A percentile compares a stretch with the other conserved stretches of the same genome.
These are phyloP conservation scores for Lydus trimaculatus DNA, from an alignment of 2,888 invertebrate genomes.

Conservation along the genomic window DNA sequence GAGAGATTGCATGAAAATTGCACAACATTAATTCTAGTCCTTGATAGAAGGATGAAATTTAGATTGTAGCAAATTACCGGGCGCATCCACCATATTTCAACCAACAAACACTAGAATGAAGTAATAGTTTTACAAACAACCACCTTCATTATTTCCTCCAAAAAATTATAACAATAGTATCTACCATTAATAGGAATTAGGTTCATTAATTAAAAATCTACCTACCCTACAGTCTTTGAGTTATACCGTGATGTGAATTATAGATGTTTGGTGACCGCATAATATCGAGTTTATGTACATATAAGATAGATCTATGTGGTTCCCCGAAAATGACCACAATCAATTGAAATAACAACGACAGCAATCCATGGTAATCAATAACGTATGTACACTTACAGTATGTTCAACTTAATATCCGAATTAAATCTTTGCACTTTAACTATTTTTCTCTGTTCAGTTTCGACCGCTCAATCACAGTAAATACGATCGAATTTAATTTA, in stretches of 20 bases:
- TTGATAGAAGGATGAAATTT: neutral
- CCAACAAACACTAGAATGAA: neutral
- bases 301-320: neutral
- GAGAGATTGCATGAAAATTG: neutral
- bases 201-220: no score
- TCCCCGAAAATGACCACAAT: slow-evolving; percentile 16
- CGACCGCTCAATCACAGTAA: slow-evolving; percentile 12
- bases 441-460: neutral
- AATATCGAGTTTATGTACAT: neutral
- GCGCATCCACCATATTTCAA: neutral
- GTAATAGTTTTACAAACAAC: no score
- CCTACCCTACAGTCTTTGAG: no score
- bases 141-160: no score
- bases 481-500: slow-evolving; percentile 11
- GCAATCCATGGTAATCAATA: slow-evolving; percentile 27
- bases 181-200: no score
- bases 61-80: neutral
- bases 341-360: slow-evolving; percentile 23
- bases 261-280: no score
- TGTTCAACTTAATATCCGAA: slow-evolving; percentile 44
- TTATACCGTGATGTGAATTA: no score
- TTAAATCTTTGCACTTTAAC: slow-evolving; percentile 41
- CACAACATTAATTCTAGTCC: neutral
- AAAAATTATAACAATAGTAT: no score
- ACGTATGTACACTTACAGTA: slow-evolving; percentile 40